These are phyloP conservation scores for Strigops habroptila DNA, from an alignment of 2,113 vertebrate species.

Conservation along the genomic window DNA sequence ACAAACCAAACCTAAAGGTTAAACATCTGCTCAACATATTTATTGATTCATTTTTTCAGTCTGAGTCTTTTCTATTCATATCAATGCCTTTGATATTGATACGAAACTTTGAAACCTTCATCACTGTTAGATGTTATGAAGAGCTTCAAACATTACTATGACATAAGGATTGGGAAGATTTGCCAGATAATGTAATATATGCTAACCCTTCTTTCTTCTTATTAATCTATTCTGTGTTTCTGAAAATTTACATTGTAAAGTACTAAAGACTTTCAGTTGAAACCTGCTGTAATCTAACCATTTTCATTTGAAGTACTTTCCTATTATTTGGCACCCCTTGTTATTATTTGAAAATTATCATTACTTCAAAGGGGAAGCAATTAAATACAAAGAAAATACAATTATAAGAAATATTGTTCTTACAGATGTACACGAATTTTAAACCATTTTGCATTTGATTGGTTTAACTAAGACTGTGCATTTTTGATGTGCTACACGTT, in stretches of 20 bases:
- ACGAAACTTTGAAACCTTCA: background rate
- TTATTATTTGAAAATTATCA: background rate
- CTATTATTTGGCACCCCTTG: background rate
- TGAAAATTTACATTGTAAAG: background rate
- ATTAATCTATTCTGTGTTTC: background rate
- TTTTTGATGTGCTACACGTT: background rate
- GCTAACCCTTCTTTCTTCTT: background rate
- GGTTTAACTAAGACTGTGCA: background rate
- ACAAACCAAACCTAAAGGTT: background rate
- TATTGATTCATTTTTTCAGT: background rate
- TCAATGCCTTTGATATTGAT: background rate
- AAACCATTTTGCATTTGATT: background rate
- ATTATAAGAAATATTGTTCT: background rate
- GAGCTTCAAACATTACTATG: background rate
- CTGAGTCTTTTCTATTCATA: background rate
- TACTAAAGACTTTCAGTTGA: background rate
- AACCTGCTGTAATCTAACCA: background rate
- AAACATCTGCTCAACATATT: background rate
- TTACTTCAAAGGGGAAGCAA: background rate
- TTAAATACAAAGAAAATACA: background rate
- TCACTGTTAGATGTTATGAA: background rate
- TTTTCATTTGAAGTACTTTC: background rate
- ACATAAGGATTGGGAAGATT: background rate
- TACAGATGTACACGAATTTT: background rate
- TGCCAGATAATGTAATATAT: background rate